Evolutionary conservation across 2,888 invertebrate genomes (phyloP).

Genomic region (Chrysolina haemoptera): DNA sequence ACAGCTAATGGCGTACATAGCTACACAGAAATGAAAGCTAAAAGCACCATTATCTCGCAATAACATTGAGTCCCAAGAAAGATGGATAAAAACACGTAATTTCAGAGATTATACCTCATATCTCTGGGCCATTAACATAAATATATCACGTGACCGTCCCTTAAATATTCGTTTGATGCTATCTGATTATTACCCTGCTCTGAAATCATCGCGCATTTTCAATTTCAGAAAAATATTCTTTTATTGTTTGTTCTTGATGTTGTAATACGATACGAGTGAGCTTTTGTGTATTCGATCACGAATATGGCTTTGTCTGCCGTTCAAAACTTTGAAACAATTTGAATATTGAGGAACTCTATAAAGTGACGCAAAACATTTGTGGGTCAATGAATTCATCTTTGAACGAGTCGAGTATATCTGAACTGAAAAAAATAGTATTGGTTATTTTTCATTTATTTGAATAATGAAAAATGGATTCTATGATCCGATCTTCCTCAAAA

Average conservation of each 20-base stretch:
- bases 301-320: neutral
- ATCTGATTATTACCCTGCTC: slow-evolving; percentile 42
- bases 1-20: neutral
- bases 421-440: no score
- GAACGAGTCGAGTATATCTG: no score
- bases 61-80: slow-evolving; percentile 13
- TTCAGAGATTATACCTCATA: slow-evolving; percentile 32
- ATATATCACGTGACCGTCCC: slow-evolving; percentile 27
- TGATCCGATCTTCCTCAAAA: no score
- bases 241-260: slow-evolving; percentile 40
- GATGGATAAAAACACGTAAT: slow-evolving; percentile 21
- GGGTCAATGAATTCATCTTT: no score
- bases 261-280: neutral
- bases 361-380: no score
- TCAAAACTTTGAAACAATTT: neutral
- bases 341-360: neutral
- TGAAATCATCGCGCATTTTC: slow-evolving; percentile 40
- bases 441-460: no score
- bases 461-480: no score
- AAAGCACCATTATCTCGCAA: slow-evolving; percentile 31
- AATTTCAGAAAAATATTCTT: slow-evolving; percentile 32
- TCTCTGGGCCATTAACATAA: slow-evolving; percentile 32
- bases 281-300: neutral
- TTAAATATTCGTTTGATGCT: slow-evolving; percentile 45
- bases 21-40: slow-evolving; percentile 30